Conservation (phyloP, 2,113 vertebrate genomes). For the Nestor notabilis region DNA sequence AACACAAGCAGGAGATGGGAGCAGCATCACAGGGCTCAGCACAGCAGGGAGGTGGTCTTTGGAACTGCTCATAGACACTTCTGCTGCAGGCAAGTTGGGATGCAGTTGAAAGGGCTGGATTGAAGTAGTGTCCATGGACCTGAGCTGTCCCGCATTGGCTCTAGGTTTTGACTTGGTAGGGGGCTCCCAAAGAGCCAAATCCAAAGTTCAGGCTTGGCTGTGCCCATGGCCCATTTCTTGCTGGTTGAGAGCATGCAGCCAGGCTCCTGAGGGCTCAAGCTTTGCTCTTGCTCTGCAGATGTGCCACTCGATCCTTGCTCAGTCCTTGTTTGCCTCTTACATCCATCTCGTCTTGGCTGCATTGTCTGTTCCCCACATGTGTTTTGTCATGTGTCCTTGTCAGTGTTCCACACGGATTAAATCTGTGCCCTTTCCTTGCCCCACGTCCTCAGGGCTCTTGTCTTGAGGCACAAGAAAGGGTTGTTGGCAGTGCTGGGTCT, state of each 20-base stretch:
- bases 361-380: neutral
- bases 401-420: neutral
- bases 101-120: neutral
- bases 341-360: neutral
- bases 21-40: neutral
- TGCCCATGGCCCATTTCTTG: neutral
- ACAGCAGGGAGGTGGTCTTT: neutral
- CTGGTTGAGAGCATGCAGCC: neutral
- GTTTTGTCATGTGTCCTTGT: neutral
- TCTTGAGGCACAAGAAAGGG: neutral
- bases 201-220: neutral
- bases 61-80: neutral
- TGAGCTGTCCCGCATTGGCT: too few species aligned
- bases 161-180: neutral
- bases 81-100: neutral
- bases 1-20: neutral
- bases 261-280: neutral
- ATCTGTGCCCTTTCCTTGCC: neutral
- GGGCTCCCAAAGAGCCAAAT: neutral
- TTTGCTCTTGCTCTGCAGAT: neutral
- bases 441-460: neutral
- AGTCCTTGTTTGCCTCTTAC: neutral
- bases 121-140: rapidly evolving
- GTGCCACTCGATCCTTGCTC: neutral
- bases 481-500: neutral